Percentiles rank a stretch among this genome's conserved stretches.
phyloP scores from a whole-genome alignment of 2,888 invertebrate species.

The Andricus curvator region DNA sequence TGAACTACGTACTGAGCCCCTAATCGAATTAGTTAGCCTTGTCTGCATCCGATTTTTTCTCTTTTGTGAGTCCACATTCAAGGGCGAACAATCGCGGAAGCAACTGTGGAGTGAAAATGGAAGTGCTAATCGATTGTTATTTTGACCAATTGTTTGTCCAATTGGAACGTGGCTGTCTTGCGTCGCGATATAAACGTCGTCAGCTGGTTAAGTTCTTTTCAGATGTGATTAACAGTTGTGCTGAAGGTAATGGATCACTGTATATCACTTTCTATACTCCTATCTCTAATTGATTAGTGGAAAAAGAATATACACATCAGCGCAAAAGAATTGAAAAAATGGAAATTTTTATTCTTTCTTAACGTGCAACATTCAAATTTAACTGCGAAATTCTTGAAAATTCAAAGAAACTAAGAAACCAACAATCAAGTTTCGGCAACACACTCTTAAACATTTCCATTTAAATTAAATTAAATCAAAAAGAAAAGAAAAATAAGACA shows the following conservation, averaged over 20 bases:
- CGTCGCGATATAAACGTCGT: constrained; percentile 85
- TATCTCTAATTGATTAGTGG: background rate
- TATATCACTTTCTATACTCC: background rate
- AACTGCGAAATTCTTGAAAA: too few species aligned
- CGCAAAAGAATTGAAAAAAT: too few species aligned
- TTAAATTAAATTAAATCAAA: too few species aligned
- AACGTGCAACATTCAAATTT: too few species aligned
- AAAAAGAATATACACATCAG: too few species aligned
- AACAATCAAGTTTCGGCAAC: too few species aligned
- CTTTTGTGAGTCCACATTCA: constrained; percentile 56
- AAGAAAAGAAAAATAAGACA: too few species aligned
- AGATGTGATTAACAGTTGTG: constrained; percentile 88
- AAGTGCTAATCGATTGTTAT: constrained; percentile 88
- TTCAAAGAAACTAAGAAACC: too few species aligned
- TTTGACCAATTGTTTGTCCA: constrained; percentile 87
- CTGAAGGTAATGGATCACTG: constrained; percentile 78
- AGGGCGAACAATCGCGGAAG: constrained; percentile 43
- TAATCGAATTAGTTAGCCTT: constrained; percentile 70
- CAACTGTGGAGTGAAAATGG: constrained; percentile 80
- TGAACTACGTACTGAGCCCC: constrained; percentile 59
- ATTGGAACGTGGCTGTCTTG: constrained; percentile 86
- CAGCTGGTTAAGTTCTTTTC: constrained; percentile 88
- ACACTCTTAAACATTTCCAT: too few species aligned
- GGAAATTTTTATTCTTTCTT: too few species aligned
- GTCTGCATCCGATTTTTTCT: constrained; percentile 46